Percentiles rank a stretch among this genome's conserved stretches.
Evolutionary conservation across 2,888 invertebrate genomes (phyloP).

Genomic region (Aelia acuminata): DNA sequence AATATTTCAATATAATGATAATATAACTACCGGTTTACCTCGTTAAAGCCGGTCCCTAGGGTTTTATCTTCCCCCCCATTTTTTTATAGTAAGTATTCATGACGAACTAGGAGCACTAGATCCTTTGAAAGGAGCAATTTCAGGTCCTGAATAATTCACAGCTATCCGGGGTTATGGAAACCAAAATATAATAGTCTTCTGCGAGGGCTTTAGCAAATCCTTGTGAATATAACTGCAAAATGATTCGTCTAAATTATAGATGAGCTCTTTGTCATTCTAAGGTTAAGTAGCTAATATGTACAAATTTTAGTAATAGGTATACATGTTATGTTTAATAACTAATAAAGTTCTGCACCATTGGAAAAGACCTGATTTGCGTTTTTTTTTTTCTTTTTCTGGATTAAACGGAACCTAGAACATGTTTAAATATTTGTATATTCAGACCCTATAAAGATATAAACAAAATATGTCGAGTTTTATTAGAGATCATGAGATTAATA

Average conservation of each 20-base stretch:
- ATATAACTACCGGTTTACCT: background rate
- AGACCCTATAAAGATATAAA: no score
- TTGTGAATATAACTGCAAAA: conserved; percentile 12
- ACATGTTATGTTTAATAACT: no score
- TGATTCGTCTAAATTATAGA: background rate
- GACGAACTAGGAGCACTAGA: background rate
- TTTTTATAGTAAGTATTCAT: conserved; percentile 21
- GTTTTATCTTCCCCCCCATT: background rate
- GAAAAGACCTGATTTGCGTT: no score
- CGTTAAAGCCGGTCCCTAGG: background rate
- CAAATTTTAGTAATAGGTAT: no score
- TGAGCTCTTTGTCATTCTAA: background rate
- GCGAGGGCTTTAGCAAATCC: background rate
- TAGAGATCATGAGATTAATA: no score
- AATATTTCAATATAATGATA: background rate
- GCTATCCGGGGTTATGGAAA: background rate
- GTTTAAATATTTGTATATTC: no score
- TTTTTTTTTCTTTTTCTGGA: no score
- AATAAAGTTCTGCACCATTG: no score
- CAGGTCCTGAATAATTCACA: background rate
- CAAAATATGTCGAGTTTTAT: no score
- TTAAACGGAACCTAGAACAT: no score
- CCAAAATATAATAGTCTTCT: conserved; percentile 35
- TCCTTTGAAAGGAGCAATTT: conserved; percentile 27
- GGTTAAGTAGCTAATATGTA: background rate